A percentile compares a stretch with the other conserved stretches of the same genome.
Evolutionary conservation across 2,888 invertebrate species (phyloP).

Genomic region (Apantesis nais): DNA sequence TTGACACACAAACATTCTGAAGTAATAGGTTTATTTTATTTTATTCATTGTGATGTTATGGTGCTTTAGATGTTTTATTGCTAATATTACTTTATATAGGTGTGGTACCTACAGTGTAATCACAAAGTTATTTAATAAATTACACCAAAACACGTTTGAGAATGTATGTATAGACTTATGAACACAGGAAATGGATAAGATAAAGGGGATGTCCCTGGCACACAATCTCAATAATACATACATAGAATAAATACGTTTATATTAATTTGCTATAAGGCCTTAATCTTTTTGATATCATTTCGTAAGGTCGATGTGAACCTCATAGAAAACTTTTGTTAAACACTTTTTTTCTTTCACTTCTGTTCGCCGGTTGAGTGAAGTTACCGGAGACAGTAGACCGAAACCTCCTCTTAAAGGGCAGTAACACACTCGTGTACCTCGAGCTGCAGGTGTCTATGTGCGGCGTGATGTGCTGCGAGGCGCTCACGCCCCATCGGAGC

Average conservation of each 20-base stretch:
- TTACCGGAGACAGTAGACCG: background rate
- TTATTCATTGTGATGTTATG: no score
- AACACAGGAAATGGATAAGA: slow-evolving; percentile 15
- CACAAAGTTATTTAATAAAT: slow-evolving; percentile 7
- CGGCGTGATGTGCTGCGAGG: no score
- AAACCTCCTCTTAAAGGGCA: background rate
- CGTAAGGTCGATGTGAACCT: background rate
- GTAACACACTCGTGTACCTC: background rate
- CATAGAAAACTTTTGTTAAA: background rate
- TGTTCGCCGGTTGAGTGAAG: background rate
- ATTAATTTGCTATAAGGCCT: background rate
- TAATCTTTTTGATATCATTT: background rate
- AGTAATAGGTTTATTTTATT: no score
- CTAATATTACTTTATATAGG: background rate
- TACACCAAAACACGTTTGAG: slow-evolving; percentile 8
- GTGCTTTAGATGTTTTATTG: background rate
- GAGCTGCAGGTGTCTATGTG: no score
- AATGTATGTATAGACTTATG: background rate
- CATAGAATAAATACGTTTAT: background rate
- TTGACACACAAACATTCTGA: no score
- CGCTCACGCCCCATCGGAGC: no score
- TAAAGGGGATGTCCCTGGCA: slow-evolving; percentile 11
- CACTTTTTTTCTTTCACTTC: no score
- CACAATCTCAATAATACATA: background rate
- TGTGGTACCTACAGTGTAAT: slow-evolving; percentile 4